Conservation (phyloP, 30 jellyfish, hydroid and myxozoan species). For the Hydra vulgaris region DNA sequence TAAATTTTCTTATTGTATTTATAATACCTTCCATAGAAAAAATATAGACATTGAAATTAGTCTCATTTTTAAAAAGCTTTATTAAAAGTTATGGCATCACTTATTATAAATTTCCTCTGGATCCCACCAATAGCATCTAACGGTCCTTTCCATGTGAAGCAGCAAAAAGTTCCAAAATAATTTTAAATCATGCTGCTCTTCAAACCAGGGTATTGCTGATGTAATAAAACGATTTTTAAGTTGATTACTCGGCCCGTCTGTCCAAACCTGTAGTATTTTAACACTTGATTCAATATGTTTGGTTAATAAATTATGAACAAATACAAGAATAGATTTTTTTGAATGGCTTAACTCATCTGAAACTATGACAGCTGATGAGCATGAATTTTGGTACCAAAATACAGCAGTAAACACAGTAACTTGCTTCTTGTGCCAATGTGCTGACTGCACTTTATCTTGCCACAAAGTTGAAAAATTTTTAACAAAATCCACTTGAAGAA, state of each 20-base stretch:
- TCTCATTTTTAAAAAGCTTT: neutral
- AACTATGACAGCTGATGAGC: neutral
- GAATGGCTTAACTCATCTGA: neutral
- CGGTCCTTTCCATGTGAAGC: neutral
- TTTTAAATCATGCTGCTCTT: slow-evolving; percentile 5
- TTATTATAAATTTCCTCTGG: neutral
- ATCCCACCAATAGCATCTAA: neutral
- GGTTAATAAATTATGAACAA: neutral
- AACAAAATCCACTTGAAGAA: neutral
- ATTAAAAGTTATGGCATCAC: neutral
- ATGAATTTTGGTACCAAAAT: neutral
- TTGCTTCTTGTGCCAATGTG: neutral
- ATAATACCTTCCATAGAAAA: neutral
- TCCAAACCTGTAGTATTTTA: neutral
- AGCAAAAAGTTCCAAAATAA: neutral
- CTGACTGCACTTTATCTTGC: neutral
- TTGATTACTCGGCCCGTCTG: slow-evolving; percentile 54
- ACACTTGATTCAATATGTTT: neutral
- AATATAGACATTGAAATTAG: neutral
- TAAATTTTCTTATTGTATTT: neutral
- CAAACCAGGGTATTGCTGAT: neutral
- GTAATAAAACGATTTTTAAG: slow-evolving; percentile 34
- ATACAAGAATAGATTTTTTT: neutral
- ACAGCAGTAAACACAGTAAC: neutral
- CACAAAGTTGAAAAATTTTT: neutral